Evolutionary conservation across 2,888 invertebrate species (phyloP).

Genomic region (Sminthurinus aureus): DNA sequence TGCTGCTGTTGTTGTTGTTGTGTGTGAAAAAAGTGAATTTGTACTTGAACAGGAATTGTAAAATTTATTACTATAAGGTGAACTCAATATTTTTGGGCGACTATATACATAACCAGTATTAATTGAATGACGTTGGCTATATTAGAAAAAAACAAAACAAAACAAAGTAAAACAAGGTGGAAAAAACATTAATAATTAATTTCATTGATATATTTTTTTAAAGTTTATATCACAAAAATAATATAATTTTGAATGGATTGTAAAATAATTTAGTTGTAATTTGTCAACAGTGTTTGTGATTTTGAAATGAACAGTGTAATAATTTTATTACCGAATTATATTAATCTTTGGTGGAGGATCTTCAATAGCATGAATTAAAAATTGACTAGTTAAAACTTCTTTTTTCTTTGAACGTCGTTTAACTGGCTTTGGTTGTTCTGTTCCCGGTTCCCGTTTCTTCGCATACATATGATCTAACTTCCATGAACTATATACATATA

Average conservation of each 20-base stretch:
- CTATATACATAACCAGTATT: background rate
- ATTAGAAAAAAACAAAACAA: too few relatives aligned
- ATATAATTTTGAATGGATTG: too few relatives aligned
- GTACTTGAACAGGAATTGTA: constrained; percentile 31
- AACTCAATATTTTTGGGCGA: constrained; percentile 40
- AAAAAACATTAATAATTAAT: constrained; percentile 1
- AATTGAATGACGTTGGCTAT: constrained; percentile 35
- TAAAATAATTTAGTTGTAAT: too few relatives aligned
- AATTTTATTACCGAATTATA: constrained; percentile 50
- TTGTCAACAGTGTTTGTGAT: too few relatives aligned
- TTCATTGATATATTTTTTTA: too few relatives aligned
- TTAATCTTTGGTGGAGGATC: constrained; percentile 52
- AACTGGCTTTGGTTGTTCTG: constrained; percentile 40
- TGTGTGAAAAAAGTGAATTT: constrained; percentile 5
- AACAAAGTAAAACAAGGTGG: too few relatives aligned
- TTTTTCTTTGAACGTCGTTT: constrained; percentile 48
- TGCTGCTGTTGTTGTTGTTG: background rate
- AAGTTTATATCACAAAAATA: too few relatives aligned
- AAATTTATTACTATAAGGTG: constrained; percentile 30
- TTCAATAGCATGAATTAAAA: constrained; percentile 41
- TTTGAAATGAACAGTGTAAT: too few relatives aligned
- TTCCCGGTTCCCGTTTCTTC: constrained; percentile 53
- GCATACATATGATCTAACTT: constrained; percentile 58
- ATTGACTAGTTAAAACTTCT: constrained; percentile 40
- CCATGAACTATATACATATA: constrained; percentile 50